A percentile compares a stretch with the other conserved stretches of the same genome.
Conservation (phyloP, 2,797 vertebrate species). For the Gephyroberyx darwinii region DNA sequence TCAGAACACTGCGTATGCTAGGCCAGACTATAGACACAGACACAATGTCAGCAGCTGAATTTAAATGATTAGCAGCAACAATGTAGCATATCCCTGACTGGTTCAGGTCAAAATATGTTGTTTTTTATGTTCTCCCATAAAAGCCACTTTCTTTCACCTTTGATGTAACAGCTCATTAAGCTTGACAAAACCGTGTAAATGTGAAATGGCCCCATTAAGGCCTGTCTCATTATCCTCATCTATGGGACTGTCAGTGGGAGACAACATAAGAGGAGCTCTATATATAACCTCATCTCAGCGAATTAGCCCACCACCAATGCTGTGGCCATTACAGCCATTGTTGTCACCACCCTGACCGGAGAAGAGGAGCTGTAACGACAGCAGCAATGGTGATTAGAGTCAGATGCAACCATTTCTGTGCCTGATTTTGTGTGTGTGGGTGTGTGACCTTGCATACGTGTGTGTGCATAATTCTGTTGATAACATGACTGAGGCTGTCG, state of each 20-base stretch:
- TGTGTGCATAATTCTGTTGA: conserved; percentile 24
- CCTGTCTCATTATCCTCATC: conserved; percentile 74
- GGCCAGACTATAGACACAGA: conserved; percentile 18
- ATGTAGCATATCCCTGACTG: conserved; percentile 21
- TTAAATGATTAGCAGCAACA: conserved; percentile 36
- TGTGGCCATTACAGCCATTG: conserved; percentile 67
- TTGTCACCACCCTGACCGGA: conserved; percentile 59
- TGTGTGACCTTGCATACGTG: conserved; percentile 18
- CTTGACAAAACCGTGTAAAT: conserved; percentile 72
- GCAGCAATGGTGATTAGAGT: conserved; percentile 58
- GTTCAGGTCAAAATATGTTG: conserved; percentile 53
- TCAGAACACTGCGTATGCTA: conserved; percentile 14
- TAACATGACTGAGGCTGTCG: conserved; percentile 47
- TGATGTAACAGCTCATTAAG: conserved; percentile 76
- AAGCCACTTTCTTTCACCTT: conserved; percentile 67
- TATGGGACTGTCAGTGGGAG: conserved; percentile 68
- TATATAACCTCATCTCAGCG: conserved; percentile 72
- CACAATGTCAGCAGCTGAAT: conserved; percentile 17
- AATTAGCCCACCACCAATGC: conserved; percentile 62
- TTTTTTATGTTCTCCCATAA: conserved; percentile 58
- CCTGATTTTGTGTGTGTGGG: conserved; percentile 38
- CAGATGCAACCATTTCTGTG: conserved; percentile 55
- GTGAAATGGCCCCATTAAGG: conserved; percentile 76
- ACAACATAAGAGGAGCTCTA: conserved; percentile 70
- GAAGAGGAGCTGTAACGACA: conserved; percentile 51